Evolutionary conservation across 2,113 vertebrate genomes (phyloP).

Genomic region (Sceloporus tristichus): DNA sequence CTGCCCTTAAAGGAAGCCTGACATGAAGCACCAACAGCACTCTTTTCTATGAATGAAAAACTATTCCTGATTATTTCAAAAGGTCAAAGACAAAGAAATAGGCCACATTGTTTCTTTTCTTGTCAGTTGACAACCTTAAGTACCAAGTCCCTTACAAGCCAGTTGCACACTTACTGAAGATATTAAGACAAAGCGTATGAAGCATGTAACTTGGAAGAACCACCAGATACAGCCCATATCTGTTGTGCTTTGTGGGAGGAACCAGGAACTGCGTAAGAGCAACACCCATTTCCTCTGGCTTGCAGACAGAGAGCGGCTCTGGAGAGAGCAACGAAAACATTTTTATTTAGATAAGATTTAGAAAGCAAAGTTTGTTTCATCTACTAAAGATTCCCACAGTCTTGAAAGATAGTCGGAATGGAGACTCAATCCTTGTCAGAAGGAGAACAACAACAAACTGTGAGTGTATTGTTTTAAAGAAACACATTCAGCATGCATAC

Average conservation of each 20-base stretch:
- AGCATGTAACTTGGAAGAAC: background rate
- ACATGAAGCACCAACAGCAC: background rate
- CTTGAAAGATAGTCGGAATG: background rate
- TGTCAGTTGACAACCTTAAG: background rate
- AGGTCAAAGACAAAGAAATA: background rate
- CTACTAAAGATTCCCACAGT: background rate
- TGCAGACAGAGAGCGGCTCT: background rate
- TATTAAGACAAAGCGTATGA: background rate
- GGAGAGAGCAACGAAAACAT: background rate
- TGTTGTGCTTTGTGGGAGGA: background rate
- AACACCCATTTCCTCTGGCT: background rate
- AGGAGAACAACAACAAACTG: background rate
- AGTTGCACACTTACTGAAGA: background rate
- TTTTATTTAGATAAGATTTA: background rate
- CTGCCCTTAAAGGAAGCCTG: background rate
- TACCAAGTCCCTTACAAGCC: background rate
- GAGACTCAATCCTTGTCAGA: background rate
- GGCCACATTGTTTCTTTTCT: background rate
- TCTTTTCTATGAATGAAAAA: background rate
- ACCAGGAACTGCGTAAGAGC: background rate
- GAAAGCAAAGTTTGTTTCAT: background rate
- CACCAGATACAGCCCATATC: background rate
- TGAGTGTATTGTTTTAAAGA: background rate
- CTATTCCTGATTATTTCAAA: no score
- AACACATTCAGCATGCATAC: background rate